Evolutionary conservation across 1,140 invertebrate species (phyloP).

Genomic region (Aricia agestis): DNA sequence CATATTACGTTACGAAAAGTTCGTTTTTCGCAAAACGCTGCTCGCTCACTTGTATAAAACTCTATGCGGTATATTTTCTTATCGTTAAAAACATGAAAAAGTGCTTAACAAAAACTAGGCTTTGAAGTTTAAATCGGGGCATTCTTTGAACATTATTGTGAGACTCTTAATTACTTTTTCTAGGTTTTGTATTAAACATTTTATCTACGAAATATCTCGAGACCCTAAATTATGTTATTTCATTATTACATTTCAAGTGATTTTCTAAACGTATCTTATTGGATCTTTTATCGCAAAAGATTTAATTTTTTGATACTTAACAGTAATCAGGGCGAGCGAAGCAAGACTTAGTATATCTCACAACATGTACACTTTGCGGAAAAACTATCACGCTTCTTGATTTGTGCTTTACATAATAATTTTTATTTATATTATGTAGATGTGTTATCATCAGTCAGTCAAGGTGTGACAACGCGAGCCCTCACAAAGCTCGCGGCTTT

Average conservation of each 20-base stretch:
- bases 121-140: neutral
- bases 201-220: neutral
- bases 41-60: neutral
- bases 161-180: slow-evolving; percentile 8
- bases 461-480: no score
- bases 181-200: neutral
- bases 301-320: no score
- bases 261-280: neutral
- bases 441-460: no score
- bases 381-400: no score
- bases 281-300: no score
- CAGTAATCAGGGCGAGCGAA: no score
- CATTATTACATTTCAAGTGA: neutral
- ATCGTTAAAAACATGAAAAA: slow-evolving; percentile 10
- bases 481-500: no score
- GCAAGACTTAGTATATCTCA: no score
- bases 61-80: neutral
- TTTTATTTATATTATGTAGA: no score
- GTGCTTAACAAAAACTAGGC: slow-evolving; percentile 9
- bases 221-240: neutral
- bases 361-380: no score
- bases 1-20: slow-evolving; percentile 1
- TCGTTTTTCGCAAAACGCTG: neutral
- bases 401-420: no score
- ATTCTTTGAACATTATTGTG: neutral